Percentiles rank a stretch among this genome's conserved stretches.
Conservation (phyloP, 37 sponge, comb jelly and placozoan species). For the Corticium candelabrum region DNA sequence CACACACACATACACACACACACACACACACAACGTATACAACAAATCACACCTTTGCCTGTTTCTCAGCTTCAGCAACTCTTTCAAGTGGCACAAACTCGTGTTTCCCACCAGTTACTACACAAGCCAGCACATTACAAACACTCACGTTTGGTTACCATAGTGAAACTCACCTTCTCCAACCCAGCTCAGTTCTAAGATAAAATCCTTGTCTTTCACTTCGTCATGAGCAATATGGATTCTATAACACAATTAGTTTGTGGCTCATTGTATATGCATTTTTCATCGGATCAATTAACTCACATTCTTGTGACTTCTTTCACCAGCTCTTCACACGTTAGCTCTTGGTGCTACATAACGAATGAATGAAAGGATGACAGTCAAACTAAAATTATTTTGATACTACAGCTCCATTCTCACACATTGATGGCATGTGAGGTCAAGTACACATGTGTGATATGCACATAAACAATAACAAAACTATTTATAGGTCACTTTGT, state of each 20-base stretch:
- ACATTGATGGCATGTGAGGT: not conserved
- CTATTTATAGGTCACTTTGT: too few species aligned
- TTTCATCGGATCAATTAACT: not conserved
- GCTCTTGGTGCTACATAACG: conserved; percentile 38
- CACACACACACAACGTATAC: conserved; percentile 20
- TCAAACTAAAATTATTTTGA: too few species aligned
- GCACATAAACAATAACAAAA: not conserved
- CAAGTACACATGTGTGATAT: not conserved
- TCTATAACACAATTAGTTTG: conserved; percentile 14
- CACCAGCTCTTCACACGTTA: conserved; percentile 65
- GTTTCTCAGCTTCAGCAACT: conserved; percentile 1
- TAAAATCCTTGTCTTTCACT: conserved; percentile 93
- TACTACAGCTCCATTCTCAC: too few species aligned
- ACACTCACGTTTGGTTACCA: not conserved
- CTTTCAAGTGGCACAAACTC: conserved; percentile 54
- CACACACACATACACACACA: conserved; percentile 36
- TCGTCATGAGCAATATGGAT: conserved; percentile 93
- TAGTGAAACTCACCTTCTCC: conserved; percentile 38
- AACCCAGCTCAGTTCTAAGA: conserved; percentile 95
- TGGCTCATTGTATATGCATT: not conserved
- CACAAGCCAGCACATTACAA: not conserved
- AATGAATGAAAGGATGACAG: not conserved
- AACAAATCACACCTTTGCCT: conserved; percentile 1
- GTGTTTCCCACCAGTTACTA: conserved; percentile 55
- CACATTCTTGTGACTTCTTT: conserved; percentile 88